Evolutionary conservation across 2,888 invertebrate species (phyloP).

Genomic region (Aphodius sticticus): DNA sequence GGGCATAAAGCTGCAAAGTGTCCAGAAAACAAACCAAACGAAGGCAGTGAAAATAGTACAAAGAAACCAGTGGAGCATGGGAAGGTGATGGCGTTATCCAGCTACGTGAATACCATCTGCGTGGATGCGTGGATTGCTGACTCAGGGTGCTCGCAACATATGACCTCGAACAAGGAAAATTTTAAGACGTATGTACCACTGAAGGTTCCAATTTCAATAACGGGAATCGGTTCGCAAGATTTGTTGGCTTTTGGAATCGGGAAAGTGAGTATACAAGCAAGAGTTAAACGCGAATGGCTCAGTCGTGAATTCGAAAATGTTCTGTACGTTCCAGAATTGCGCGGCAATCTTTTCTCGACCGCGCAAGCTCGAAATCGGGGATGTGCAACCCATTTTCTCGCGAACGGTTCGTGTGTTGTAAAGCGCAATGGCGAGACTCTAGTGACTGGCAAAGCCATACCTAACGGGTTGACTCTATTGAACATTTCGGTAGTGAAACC

Average conservation of each 20-base stretch:
- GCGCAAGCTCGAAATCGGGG: conserved; percentile 1
- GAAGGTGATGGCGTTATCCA: background rate
- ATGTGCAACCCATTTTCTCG: conserved; percentile 14
- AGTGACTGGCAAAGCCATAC: background rate
- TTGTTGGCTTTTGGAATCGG: conserved; percentile 15
- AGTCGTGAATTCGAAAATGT: conserved; percentile 14
- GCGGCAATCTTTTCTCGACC: conserved; percentile 4
- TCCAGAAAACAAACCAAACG: background rate
- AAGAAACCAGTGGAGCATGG: too few species aligned
- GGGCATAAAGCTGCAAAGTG: conserved; percentile 14
- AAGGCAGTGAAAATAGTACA: background rate
- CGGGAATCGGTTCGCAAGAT: conserved; percentile 22
- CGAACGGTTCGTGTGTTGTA: background rate
- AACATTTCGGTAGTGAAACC: background rate
- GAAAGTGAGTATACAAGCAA: conserved; percentile 19
- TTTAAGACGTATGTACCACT: conserved; percentile 19
- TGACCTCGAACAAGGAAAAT: conserved; percentile 18
- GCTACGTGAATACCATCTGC: conserved; percentile 11
- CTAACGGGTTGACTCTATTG: background rate
- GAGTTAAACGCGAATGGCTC: conserved; percentile 5
- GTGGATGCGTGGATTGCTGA: conserved; percentile 14
- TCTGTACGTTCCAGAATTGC: conserved; percentile 1
- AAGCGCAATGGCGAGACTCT: background rate
- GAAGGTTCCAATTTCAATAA: conserved; percentile 20
- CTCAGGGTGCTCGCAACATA: conserved; percentile 16